Percentiles rank a stretch among this genome's conserved stretches.
Conservation (phyloP, 2,888 invertebrate genomes). For the Thyatira batis region DNA sequence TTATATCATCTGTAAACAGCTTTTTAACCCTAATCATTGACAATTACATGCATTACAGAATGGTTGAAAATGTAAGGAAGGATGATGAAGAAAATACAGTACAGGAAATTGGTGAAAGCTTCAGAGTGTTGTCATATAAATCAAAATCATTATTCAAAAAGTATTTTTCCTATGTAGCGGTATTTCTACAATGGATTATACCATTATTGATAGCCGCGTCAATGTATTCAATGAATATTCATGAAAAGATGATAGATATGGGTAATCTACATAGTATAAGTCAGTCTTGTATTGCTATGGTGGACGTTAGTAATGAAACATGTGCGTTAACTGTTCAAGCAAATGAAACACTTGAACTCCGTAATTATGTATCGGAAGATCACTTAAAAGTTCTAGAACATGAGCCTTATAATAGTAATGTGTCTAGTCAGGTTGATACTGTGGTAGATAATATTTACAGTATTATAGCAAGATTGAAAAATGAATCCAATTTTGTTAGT, state of each 20-base stretch:
- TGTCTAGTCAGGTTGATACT: conserved; percentile 40
- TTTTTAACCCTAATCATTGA: conserved; percentile 68
- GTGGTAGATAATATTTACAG: conserved; percentile 60
- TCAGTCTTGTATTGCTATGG: conserved; percentile 58
- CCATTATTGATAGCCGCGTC: conserved; percentile 60
- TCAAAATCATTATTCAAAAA: conserved; percentile 45
- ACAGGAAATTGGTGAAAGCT: conserved; percentile 38
- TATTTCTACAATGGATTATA: conserved; percentile 64
- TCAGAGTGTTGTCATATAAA: conserved; percentile 18
- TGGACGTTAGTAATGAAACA: conserved; percentile 49
- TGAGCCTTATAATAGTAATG: conserved; percentile 33
- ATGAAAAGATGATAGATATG: conserved; percentile 40
- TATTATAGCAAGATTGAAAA: conserved; percentile 55
- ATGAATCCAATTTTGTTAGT: conserved; percentile 36
- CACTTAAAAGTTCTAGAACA: conserved; percentile 55
- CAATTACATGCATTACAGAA: conserved; percentile 71
- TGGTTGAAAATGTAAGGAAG: conserved; percentile 49
- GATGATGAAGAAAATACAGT: conserved; percentile 58
- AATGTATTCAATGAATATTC: conserved; percentile 66
- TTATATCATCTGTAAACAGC: conserved; percentile 70
- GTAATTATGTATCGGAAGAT: conserved; percentile 44
- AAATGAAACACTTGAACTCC: conserved; percentile 42
- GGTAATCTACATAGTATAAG: conserved; percentile 38
- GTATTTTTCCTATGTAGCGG: conserved; percentile 57
- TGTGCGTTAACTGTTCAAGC: conserved; percentile 33